Base-by-base conservation (phyloP, 2,113 vertebrate species). In the Pseudopodoces humilis region DNA sequence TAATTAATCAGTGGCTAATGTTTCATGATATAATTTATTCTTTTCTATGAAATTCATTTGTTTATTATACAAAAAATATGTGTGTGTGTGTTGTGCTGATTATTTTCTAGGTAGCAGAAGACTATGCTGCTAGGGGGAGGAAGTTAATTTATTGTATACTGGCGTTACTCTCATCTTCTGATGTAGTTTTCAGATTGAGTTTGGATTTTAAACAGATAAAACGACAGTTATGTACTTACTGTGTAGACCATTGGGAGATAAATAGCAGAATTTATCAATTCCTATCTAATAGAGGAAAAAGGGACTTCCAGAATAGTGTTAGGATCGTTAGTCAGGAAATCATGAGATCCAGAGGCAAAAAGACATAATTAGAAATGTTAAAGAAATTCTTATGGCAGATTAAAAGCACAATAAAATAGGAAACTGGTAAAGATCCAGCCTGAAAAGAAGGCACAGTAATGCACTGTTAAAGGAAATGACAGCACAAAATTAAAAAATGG, bases 81-180 rank as follows among this genome's bases (percentile, higher is more conserved):
- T 95, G 91, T 94, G 90, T 96, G 97, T 98, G 92, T 96, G 79
- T 96, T 58, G 25, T 92, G 79, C 84, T 97, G 97, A 96, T 98
- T 98, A 97, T 96, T 97, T 98, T 97, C 93, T 95, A 94, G 92
- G 86, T 97, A 94, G 95, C 90, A 95, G 94, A 98, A 96, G 64
- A 97, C 95, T 96, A 94, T 53, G 62, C 79, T 84, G 69, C 80
- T 94, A 87, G 92, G 82, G 90, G 95, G 89, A 91, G 88, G 69
- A 96, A 94, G 69, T 97, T 96, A 94, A 94, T 63, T 97, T 96
- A 80, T 89, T 96, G 65, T 93, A 55, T 84, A 69, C 44, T 90
- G 76, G 59, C 87, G 83, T 94, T 94, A 88, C 81, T 90, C 72
- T 96, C 83, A 74, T 94, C 82, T 97, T 96, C 84, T 72, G 59